Evolutionary conservation across 1,140 invertebrate genomes (phyloP), one percentile per base, ranked within the genome.

Genomic region (Drosophila kohkoa): DNA sequence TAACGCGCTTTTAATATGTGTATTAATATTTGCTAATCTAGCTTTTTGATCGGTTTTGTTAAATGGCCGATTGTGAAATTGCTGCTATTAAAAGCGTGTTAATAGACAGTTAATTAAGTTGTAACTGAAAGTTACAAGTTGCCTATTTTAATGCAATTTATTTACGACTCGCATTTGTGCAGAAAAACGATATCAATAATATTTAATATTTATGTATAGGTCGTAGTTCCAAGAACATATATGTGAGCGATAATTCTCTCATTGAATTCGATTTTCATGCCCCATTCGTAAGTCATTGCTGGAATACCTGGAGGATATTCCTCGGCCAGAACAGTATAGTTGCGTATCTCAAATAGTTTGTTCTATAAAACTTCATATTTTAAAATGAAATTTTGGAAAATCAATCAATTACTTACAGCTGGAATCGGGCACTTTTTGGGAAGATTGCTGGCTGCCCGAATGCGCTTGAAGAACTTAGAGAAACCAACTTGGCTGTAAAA

Each of bases 391-490:
- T 13, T 25, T 25, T 0, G 20, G 5, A 13, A 13, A 43, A 43
- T 13, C 8, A 43, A 13, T 13, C 4, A 43, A 43, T 2, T 38
- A 70, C 80, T 72, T 20, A 83, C 81, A 45, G 28, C 13, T 1
- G 4, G 1, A 0, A 58, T 0, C 1, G 81, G 81, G 58, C 81
- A 85, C 0, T 11, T 16, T 1, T 15, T 32, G 1, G 81, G 77
- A 2, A 83, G 20, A 45, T 68, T 74, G 49, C 77, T 74, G 2
- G 43, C 7, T 1, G 8, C 6, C 4, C 32, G 79, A 11, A 80
- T 20, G 1, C 77, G 64, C 15, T 48, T 70, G 1, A 70, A 69
- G n/a, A 79, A 45, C 20, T 60, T 72, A 1, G 38, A 59, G 32
- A 69, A 2, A 6, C 76, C 46, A 49, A 72, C 62, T n/a, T 55